Conservation (phyloP, 2,888 invertebrate species). For the Phaedon cochleariae region DNA sequence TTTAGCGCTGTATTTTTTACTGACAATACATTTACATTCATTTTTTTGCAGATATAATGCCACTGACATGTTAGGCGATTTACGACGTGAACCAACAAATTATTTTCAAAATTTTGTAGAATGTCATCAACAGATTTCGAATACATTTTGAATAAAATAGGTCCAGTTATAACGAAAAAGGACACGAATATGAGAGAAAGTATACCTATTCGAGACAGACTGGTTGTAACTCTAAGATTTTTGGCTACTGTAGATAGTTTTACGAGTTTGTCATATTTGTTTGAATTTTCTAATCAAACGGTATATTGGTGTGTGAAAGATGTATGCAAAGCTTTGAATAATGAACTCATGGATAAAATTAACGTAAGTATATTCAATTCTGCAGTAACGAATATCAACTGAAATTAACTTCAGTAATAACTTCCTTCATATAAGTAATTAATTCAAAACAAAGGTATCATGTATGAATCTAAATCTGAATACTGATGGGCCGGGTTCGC, state of each 20-base stretch:
- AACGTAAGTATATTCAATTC: conserved; percentile 17
- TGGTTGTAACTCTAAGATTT: conserved; percentile 24
- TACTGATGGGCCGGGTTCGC: neutral
- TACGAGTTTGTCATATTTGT: conserved; percentile 25
- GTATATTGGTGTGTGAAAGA: conserved; percentile 26
- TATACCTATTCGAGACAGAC: conserved; percentile 26
- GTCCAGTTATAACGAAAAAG: conserved; percentile 34
- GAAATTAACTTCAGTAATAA: neutral
- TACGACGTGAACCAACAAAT: conserved; percentile 20
- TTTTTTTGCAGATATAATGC: conserved; percentile 18
- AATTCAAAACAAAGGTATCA: neutral
- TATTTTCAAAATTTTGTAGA: conserved; percentile 41
- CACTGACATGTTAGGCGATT: conserved; percentile 12
- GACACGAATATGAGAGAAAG: conserved; percentile 40
- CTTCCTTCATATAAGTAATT: neutral
- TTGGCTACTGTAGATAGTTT: conserved; percentile 30
- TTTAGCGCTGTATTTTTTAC: neutral
- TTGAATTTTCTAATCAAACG: conserved; percentile 30
- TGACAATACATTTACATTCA: neutral
- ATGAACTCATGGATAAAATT: conserved; percentile 22
- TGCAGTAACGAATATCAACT: conserved; percentile 2
- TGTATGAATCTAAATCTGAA: conserved; percentile 3
- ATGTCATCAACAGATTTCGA: conserved; percentile 42
- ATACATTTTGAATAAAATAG: conserved; percentile 36
- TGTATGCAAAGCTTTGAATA: conserved; percentile 24